Conservation (phyloP, 30 jellyfish, hydroid and myxozoan species). For the Rhopilema esculentum region DNA sequence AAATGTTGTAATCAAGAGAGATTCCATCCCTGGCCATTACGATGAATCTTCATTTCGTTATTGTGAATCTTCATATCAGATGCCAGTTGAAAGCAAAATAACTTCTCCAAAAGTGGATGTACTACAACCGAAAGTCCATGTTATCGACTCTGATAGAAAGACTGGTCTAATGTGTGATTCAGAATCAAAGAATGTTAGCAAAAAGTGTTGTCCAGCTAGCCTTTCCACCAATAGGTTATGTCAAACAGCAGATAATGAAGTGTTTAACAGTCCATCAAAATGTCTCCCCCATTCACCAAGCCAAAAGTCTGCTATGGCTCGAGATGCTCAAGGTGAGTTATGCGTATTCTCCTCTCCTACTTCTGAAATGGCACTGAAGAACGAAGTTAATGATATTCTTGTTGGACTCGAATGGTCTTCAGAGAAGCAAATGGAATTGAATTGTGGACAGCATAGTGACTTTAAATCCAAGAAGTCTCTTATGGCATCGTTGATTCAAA, state of each 20-base stretch:
- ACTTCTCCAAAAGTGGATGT: too few relatives aligned
- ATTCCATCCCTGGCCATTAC: not conserved
- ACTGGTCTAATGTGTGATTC: not conserved
- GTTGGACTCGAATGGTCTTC: not conserved
- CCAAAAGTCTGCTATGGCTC: not conserved
- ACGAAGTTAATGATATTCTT: not conserved
- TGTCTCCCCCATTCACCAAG: too few relatives aligned
- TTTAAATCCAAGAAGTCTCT: not conserved
- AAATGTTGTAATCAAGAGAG: too few relatives aligned
- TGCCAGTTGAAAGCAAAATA: too few relatives aligned
- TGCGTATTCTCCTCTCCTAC: conserved; percentile 1
- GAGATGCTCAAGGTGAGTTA: not conserved
- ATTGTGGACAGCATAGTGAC: not conserved
- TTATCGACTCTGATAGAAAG: not conserved
- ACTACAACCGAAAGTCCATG: too few relatives aligned
- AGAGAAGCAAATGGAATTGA: not conserved
- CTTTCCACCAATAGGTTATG: not conserved
- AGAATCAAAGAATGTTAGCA: not conserved
- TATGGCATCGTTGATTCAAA: not conserved
- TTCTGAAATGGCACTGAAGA: not conserved
- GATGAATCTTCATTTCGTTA: too few relatives aligned
- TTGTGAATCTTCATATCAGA: too few relatives aligned
- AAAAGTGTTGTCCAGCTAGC: not conserved
- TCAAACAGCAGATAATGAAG: too few relatives aligned
- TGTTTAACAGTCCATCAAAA: too few relatives aligned